These are phyloP conservation scores for Eristalis pertinax DNA, from an alignment of 2,888 invertebrate species.

Conservation along the genomic window DNA sequence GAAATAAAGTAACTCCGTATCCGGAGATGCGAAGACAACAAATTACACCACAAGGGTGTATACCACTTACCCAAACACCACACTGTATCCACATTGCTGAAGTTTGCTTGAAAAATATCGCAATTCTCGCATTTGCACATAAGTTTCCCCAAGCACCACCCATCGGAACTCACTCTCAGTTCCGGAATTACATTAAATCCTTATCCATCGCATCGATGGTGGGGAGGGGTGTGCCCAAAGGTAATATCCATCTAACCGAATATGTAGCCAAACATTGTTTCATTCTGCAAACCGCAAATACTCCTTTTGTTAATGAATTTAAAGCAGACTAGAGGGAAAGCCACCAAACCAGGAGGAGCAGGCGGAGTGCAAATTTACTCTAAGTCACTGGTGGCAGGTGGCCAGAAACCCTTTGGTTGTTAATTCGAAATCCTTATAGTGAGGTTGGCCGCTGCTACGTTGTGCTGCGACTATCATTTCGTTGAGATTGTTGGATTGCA, in stretches of 20 bases:
- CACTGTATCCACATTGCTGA: background rate
- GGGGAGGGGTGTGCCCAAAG: conserved; percentile 54
- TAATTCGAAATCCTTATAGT: conserved; percentile 45
- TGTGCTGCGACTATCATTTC: conserved; percentile 46
- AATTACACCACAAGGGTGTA: conserved; percentile 60
- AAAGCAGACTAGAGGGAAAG: conserved; percentile 39
- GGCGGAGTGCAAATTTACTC: background rate
- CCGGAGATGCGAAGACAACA: conserved; percentile 41
- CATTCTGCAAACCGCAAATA: conserved; percentile 62
- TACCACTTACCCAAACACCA: conserved; percentile 17
- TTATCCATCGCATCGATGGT: conserved; percentile 59
- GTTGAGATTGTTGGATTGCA: conserved; percentile 52
- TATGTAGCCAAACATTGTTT: conserved; percentile 66
- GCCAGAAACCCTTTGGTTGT: conserved; percentile 59
- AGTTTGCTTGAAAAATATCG: conserved; percentile 16
- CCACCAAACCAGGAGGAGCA: background rate
- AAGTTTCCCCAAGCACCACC: conserved; percentile 47
- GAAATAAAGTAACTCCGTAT: conserved; percentile 35
- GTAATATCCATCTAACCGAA: conserved; percentile 68
- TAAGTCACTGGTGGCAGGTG: conserved; percentile 52
- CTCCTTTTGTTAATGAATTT: conserved; percentile 66
- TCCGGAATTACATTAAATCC: conserved; percentile 25
- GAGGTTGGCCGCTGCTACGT: conserved; percentile 16
- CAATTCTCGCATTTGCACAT: conserved; percentile 58
- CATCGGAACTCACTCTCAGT: background rate